Conservation (phyloP, 2,888 invertebrate genomes). For the Melanotus villosus region DNA sequence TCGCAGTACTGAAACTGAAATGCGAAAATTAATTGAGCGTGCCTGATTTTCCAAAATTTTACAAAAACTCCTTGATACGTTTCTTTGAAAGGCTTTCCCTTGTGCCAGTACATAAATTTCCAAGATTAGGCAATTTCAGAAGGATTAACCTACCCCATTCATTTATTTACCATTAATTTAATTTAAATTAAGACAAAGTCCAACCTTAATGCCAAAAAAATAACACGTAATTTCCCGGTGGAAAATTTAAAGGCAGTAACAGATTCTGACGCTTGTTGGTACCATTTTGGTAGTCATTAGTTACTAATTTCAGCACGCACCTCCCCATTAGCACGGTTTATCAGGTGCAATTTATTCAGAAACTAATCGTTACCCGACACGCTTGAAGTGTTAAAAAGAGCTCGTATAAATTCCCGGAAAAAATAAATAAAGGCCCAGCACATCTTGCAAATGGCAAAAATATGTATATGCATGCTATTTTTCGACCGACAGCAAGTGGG, state of each 20-base stretch:
- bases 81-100: too few relatives aligned
- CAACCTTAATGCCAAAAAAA: too few relatives aligned
- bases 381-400: conserved; percentile 8
- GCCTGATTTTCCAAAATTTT: too few relatives aligned
- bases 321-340: conserved; percentile 16
- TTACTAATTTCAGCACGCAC: conserved; percentile 11
- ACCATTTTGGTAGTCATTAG: conserved; percentile 1
- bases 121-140: too few relatives aligned
- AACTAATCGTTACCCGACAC: conserved; percentile 17
- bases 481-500: conserved; percentile 7
- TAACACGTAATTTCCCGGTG: too few relatives aligned
- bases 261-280: neutral
- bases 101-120: too few relatives aligned
- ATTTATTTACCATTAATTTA: too few relatives aligned
- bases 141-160: too few relatives aligned
- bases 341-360: conserved; percentile 1
- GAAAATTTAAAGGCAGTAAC: neutral
- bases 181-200: too few relatives aligned
- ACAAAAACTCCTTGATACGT: too few relatives aligned
- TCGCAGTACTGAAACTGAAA: too few relatives aligned
- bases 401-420: conserved; percentile 13
- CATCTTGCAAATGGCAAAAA: conserved; percentile 19
- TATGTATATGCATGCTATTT: conserved; percentile 19
- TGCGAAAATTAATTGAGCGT: too few relatives aligned
- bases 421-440: conserved; percentile 14